These are phyloP conservation scores for Microtus pennsylvanicus DNA, from an alignment of 2,113 vertebrate genomes.

Conservation along the genomic window DNA sequence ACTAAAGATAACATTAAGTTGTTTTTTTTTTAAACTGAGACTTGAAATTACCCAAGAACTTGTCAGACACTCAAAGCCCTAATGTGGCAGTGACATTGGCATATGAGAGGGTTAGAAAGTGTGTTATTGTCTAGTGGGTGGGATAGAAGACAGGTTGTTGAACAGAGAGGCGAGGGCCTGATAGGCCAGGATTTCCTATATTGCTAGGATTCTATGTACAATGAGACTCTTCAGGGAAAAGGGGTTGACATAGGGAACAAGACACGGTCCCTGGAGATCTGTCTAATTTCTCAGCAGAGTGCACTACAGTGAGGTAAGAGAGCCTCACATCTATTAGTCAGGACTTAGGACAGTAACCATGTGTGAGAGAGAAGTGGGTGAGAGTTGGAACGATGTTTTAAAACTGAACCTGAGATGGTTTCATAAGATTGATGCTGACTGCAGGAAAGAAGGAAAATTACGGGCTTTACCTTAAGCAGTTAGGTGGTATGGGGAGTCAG, in stretches of 20 bases:
- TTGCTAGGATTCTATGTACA: background rate
- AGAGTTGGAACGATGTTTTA: background rate
- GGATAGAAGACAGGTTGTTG: background rate
- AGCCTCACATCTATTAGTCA: background rate
- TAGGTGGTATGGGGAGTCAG: background rate
- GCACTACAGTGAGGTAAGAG: background rate
- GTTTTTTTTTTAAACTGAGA: background rate
- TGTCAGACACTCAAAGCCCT: background rate
- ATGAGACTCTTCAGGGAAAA: background rate
- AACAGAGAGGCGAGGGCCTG: background rate
- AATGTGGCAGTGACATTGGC: background rate
- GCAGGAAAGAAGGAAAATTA: background rate
- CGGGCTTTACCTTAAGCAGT: background rate
- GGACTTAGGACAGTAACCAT: background rate
- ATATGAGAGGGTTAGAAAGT: background rate
- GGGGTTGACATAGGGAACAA: background rate
- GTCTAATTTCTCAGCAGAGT: background rate
- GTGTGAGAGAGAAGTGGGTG: background rate
- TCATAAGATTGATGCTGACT: background rate
- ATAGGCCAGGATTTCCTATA: background rate
- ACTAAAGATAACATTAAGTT: background rate
- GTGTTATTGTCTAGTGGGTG: background rate
- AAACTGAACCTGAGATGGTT: background rate
- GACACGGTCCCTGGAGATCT: background rate
- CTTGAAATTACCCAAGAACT: background rate